Conservation (phyloP, 1,140 invertebrate species). For the Delia radicum region DNA sequence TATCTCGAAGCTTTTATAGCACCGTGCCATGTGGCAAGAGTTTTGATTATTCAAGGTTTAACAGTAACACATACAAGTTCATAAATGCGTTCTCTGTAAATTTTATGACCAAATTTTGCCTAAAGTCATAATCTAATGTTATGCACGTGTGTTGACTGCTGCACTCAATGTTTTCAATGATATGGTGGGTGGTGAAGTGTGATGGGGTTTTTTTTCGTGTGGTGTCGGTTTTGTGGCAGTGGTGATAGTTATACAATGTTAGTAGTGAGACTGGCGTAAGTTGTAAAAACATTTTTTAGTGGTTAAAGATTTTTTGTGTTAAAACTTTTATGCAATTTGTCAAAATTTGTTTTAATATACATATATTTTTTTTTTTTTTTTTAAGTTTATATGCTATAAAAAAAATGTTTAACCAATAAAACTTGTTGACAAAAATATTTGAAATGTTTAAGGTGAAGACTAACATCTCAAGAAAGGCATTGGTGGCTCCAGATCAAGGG, state of each 20-base stretch:
- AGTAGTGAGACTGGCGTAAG: neutral
- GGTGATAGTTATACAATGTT: neutral
- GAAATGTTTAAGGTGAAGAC: too few relatives aligned
- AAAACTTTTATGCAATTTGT: neutral
- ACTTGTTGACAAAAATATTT: neutral
- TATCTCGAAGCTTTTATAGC: neutral
- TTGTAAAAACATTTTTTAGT: neutral
- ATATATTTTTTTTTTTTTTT: neutral
- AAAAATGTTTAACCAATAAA: neutral
- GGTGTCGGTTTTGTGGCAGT: neutral
- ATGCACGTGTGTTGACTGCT: neutral
- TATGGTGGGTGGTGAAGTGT: neutral
- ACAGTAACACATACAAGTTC: too few relatives aligned
- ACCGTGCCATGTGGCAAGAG: neutral
- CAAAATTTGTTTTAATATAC: neutral
- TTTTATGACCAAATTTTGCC: neutral
- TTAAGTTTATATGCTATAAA: neutral
- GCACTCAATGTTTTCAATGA: neutral
- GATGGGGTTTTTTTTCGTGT: neutral
- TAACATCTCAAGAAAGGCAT: too few relatives aligned
- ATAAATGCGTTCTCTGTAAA: conserved; percentile 5
- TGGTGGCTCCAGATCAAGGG: too few relatives aligned
- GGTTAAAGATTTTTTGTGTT: neutral
- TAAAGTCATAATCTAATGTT: conserved; percentile 19
- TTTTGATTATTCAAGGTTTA: neutral